Conservation (phyloP, 2,888 invertebrate species). For the Nycteola revayana region DNA sequence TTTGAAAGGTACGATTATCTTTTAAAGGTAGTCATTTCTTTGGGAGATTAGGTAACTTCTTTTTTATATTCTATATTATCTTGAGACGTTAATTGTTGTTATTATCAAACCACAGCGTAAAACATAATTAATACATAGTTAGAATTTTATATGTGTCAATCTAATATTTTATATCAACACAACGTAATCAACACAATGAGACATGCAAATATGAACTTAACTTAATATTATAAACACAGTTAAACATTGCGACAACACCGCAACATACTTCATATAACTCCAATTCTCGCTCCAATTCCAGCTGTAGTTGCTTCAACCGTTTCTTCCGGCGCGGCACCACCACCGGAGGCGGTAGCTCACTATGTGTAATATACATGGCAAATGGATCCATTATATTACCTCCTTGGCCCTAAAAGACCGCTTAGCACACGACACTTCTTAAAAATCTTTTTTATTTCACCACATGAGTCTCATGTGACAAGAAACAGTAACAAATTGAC, state of each 20-base stretch:
- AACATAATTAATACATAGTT: too few species aligned
- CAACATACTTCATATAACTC: slow-evolving; percentile 15
- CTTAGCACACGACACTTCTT: slow-evolving; percentile 37
- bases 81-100: too few species aligned
- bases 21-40: too few species aligned
- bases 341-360: slow-evolving; percentile 67
- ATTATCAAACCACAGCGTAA: too few species aligned
- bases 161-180: too few species aligned
- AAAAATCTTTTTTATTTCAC: slow-evolving; percentile 45
- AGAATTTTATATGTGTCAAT: too few species aligned
- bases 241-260: slow-evolving; percentile 18
- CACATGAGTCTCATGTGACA: slow-evolving; percentile 34
- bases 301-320: slow-evolving; percentile 65
- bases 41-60: too few species aligned
- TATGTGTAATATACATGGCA: slow-evolving; percentile 69
- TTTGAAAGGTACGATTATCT: too few species aligned
- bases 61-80: too few species aligned
- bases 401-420: slow-evolving; percentile 31
- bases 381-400: slow-evolving; percentile 64
- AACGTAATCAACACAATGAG: too few species aligned
- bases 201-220: slow-evolving; percentile 33
- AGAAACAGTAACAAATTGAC: slow-evolving; percentile 56
- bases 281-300: slow-evolving; percentile 54
- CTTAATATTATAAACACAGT: slow-evolving; percentile 27
- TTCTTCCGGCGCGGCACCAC: slow-evolving; percentile 73